Base-by-base conservation (phyloP, 1,140 invertebrate species). In the Zaprionus ornatus region DNA sequence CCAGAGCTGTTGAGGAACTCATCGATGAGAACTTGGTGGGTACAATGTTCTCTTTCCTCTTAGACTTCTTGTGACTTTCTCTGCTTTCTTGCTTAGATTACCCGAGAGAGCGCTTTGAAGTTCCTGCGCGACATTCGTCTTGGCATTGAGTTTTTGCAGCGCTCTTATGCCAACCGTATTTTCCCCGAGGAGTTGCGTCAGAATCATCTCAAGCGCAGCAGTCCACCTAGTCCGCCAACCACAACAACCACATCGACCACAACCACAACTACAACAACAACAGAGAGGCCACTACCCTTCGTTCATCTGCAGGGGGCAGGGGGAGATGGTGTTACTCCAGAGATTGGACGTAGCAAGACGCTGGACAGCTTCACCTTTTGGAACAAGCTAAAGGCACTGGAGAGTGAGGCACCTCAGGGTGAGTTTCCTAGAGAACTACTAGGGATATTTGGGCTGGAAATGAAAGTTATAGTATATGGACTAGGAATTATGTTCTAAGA, bases 51-150 rank as follows among this genome's bases (percentile, higher is more conserved):
- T 9, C 48, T 25, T 9, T n/a, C 48, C 15, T 13, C 21, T 69
- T 50, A 25, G 15, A 27, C 2, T 40, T 15, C 37, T 4, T 19
- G 17, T 45, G n/a, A 45, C n/a, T 45, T 45, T 17, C n/a, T 0
- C 2, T 45, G 7, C 85, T 17, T 25, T 21, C 19, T 68, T 7
- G 7, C 13, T 4, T 21, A 96, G 95, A 95, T 96, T 93, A 93
- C 94, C 1, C 94, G 95, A 55, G 95, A 96, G 91, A 95, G 95
- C 83, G 96, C 95, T 5, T 94, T 96, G n/a, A 93, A 93, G 27
- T 96, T 96, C 87, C 92, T 96, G 15, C 95, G 96, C 90, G 95
- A 96, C 74, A 96, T 96, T 54, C 96, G 95, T 78, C 93, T 94
- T 73, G 95, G 95, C 72, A 94, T 96, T 60, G 95, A 96, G 66